Evolutionary conservation across 2,113 vertebrate species (phyloP).

Genomic region (Uria aalge): DNA sequence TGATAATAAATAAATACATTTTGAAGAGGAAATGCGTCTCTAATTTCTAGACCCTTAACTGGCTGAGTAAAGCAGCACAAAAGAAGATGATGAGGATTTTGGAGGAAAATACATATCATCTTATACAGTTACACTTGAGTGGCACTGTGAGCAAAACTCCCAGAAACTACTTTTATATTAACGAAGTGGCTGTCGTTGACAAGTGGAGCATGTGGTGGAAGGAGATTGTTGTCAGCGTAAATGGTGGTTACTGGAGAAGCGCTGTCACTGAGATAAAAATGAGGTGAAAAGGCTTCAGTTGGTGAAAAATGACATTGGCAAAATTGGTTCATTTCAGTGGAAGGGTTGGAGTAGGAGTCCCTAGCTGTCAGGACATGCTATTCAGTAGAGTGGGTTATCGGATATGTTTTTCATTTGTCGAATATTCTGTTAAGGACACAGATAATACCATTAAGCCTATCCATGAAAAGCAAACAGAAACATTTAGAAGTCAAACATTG

Average conservation of each 20-base stretch:
- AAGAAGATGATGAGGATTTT: neutral
- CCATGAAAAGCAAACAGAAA: neutral
- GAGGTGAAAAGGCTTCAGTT: conserved; percentile 45
- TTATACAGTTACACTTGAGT: neutral
- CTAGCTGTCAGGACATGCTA: conserved; percentile 37
- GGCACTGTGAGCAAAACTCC: conserved; percentile 23
- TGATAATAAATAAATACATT: neutral
- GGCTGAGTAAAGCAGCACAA: neutral
- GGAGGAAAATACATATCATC: neutral
- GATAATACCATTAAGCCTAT: neutral
- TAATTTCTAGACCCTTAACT: neutral
- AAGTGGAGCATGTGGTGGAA: conserved; percentile 61
- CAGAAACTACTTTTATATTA: conserved; percentile 29
- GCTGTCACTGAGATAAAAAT: conserved; percentile 50
- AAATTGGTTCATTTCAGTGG: conserved; percentile 50
- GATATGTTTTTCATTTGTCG: neutral
- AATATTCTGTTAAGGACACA: neutral
- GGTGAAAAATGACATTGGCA: conserved; percentile 56
- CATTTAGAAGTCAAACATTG: neutral
- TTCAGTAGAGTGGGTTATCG: neutral
- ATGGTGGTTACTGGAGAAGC: conserved; percentile 48
- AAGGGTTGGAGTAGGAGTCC: neutral
- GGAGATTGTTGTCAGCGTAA: conserved; percentile 47
- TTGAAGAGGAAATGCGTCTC: neutral
- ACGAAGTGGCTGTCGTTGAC: conserved; percentile 33